Conservation (phyloP, 2,797 vertebrate species). For the Chelonia mydas region DNA sequence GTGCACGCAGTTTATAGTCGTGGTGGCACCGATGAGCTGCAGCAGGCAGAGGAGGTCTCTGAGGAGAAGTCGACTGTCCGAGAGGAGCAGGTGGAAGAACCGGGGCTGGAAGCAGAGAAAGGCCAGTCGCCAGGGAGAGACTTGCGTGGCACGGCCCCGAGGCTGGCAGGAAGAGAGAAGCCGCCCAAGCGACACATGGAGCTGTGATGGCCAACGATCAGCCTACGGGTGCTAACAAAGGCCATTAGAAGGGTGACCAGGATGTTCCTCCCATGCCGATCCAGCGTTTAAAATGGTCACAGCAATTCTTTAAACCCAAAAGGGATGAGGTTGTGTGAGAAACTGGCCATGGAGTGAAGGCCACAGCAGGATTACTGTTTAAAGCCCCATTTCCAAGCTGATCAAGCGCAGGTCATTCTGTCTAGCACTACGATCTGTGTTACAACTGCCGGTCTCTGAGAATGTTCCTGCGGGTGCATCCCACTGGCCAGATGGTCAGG, state of each 20-base stretch:
- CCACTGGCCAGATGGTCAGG: neutral
- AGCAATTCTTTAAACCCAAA: neutral
- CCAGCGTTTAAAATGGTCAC: neutral
- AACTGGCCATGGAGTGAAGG: neutral
- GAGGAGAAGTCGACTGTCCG: neutral
- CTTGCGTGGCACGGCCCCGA: conserved; percentile 55
- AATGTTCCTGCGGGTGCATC: neutral
- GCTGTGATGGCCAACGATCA: conserved; percentile 54
- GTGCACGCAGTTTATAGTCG: conserved; percentile 49
- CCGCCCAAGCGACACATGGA: conserved; percentile 62
- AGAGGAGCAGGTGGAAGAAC: neutral
- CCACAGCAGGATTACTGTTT: neutral
- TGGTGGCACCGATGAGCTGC: neutral
- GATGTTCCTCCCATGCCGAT: neutral
- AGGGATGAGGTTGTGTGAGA: neutral
- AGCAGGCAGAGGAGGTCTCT: neutral
- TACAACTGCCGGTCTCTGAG: fast-evolving
- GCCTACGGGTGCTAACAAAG: neutral
- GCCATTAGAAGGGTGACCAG: neutral
- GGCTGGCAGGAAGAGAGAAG: conserved; percentile 51
- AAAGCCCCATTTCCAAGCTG: neutral
- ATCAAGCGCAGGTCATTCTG: neutral
- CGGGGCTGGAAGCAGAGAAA: neutral
- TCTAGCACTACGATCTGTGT: neutral
- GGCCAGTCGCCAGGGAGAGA: neutral